phyloP scores from a whole-genome alignment of 1,140 invertebrate species.

The Macrobrachium rosenbergii region DNA sequence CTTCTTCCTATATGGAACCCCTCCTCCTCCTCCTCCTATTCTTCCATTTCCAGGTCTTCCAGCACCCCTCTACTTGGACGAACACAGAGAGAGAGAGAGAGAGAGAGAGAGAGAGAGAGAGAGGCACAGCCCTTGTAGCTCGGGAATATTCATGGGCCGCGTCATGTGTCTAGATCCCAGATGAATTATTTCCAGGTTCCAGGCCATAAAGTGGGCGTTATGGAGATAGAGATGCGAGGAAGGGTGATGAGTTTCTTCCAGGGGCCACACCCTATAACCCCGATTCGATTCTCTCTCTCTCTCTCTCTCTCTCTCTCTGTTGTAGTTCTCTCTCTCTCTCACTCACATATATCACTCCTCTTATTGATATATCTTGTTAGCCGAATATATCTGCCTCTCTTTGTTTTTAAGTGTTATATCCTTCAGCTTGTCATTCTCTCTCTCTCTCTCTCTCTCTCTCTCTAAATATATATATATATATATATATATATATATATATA shows the following conservation, averaged over 20 bases:
- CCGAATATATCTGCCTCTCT: background rate
- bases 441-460: conserved; percentile 10
- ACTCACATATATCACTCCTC: background rate
- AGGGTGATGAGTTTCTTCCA: background rate
- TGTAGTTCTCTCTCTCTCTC: background rate
- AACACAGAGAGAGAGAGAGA: conserved; percentile 1
- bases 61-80: no score
- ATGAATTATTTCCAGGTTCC: conserved; percentile 29
- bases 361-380: background rate
- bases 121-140: background rate
- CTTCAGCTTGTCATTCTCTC: background rate
- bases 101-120: background rate
- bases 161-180: conserved; percentile 6
- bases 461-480: background rate
- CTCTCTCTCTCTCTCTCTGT: background rate
- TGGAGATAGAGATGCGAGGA: background rate
- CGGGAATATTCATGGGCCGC: conserved; percentile 6
- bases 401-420: no score
- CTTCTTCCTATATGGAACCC: no score
- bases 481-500: conserved; percentile 29
- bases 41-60: no score
- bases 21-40: no score
- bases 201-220: conserved; percentile 12
- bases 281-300: background rate
- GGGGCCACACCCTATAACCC: background rate